Evolutionary conservation across 2,888 invertebrate species (phyloP), one percentile per base, ranked within the genome.

Genomic region (Mythimna albipuncta): DNA sequence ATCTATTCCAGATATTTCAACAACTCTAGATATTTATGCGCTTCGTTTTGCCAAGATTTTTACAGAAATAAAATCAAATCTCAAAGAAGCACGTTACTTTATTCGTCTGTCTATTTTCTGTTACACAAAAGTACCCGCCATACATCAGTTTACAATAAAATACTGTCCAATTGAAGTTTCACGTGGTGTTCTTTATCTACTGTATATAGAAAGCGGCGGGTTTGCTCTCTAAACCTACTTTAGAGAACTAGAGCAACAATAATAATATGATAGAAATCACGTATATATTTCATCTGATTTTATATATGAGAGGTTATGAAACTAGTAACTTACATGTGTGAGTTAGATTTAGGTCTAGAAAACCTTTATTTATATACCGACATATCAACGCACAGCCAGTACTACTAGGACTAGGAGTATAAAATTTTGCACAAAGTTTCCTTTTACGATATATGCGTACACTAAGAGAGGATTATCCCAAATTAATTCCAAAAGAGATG

Each of bases 181-280:
- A 80, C 62, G 69, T 62, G 19, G 84, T 21, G 81, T 80, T 83
- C 80, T 83, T 82, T 76, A 83, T 82, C 73, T 69, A 50, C 80
- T 73, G 70, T 77, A 72, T 73, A 38, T 41, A 11, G 26, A n/a
- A 52, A 54, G 35, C 35, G 64, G 26, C 35, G 62, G 44, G 67
- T 74, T 47, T 9, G 47, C 58, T 38, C 44, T 55, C 74, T 68
- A 75, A 72, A 82, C 72, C 69, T 72, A 70, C 41, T 84, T 57
- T 69, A 64, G 58, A 57, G 16, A 57, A 79, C 62, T 44, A 6
- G 59, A 7, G 47, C 66, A 35, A 32, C 38, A 21, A 72, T 63
- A 70, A 79, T 68, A 78, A 68, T 64, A 67, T 63, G 61, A 72
- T 65, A 44, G 21, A 79, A 82, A 74, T 70, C 41, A 59, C 55